Percentiles rank a stretch among this genome's conserved stretches.
These are phyloP conservation scores for Buceros bicornis DNA, from an alignment of 2,797 vertebrate genomes.

Conservation along the genomic window DNA sequence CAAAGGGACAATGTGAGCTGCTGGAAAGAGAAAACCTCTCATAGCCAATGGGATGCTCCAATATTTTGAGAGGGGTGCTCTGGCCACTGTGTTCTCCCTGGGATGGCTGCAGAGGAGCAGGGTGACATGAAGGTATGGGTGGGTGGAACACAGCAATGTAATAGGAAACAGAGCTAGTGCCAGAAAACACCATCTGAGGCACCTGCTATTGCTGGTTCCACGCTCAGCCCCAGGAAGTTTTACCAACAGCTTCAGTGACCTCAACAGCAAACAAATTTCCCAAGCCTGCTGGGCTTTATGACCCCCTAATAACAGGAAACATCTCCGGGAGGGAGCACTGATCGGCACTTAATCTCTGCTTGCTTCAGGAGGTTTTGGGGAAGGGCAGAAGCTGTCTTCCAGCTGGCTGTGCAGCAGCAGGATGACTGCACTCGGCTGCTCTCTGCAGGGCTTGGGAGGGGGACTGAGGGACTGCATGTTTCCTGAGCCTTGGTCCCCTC, in stretches of 20 bases:
- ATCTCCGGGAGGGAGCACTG: neutral
- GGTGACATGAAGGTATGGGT: neutral
- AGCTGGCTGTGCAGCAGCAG: neutral
- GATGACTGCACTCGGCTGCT: neutral
- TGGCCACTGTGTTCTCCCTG: neutral
- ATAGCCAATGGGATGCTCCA: neutral
- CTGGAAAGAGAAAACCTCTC: neutral
- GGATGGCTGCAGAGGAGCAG: neutral
- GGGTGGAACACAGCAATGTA: rapidly evolving
- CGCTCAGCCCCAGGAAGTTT: neutral
- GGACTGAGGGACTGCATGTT: neutral
- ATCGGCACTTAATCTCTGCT: neutral
- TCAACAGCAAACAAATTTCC: neutral
- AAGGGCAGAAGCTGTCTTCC: neutral
- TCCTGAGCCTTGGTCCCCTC: neutral
- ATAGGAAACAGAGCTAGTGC: neutral
- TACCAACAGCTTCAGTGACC: neutral
- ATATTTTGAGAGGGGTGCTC: neutral
- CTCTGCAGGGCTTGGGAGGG: neutral
- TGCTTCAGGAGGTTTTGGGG: neutral
- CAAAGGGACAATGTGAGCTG: neutral
- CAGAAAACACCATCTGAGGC: neutral
- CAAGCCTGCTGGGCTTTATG: neutral
- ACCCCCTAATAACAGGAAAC: neutral
- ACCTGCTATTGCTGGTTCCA: neutral